Evolutionary conservation across 2,888 invertebrate species (phyloP).

Genomic region (Polydrusus cervinus): DNA sequence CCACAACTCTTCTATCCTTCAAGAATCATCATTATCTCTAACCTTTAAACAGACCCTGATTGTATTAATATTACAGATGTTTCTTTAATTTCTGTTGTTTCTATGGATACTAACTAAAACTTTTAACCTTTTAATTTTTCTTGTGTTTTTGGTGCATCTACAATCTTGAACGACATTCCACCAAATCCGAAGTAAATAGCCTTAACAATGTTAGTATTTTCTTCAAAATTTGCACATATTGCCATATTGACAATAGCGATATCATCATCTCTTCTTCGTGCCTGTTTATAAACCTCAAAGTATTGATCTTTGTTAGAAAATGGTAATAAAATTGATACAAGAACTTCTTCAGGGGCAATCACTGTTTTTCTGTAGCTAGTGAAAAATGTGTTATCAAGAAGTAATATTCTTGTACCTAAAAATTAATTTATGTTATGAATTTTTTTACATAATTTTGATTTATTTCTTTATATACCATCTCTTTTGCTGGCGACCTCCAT

Average conservation of each 20-base stretch:
- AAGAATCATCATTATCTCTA: too few species aligned
- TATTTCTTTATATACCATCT: slow-evolving; percentile 41
- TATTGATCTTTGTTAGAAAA: slow-evolving; percentile 80
- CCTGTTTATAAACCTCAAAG: slow-evolving; percentile 92
- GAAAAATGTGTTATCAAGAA: slow-evolving; percentile 87
- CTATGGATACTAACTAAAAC: too few species aligned
- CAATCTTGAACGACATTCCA: slow-evolving; percentile 92
- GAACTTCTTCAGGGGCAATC: slow-evolving; percentile 83
- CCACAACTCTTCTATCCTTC: too few species aligned
- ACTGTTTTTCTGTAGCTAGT: slow-evolving; percentile 84
- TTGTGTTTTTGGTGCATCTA: slow-evolving; percentile 79
- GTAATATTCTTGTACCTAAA: slow-evolving; percentile 74
- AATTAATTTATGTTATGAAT: background rate
- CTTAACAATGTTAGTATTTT: slow-evolving; percentile 72
- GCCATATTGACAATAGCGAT: slow-evolving; percentile 96
- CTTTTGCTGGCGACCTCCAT: slow-evolving; percentile 77
- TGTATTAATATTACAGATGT: too few species aligned
- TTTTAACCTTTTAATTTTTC: slow-evolving; percentile 66
- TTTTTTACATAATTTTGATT: too few species aligned
- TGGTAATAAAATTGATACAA: slow-evolving; percentile 87
- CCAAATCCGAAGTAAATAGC: slow-evolving; percentile 78
- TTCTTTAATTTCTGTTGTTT: too few species aligned
- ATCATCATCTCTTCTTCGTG: slow-evolving; percentile 93
- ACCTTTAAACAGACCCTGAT: too few species aligned
- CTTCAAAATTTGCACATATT: slow-evolving; percentile 80